Percentiles rank a stretch among this genome's conserved stretches.
Evolutionary conservation across 64 coral and sea anemone species (phyloP).

Genomic region (Stichodactyla helianthus): DNA sequence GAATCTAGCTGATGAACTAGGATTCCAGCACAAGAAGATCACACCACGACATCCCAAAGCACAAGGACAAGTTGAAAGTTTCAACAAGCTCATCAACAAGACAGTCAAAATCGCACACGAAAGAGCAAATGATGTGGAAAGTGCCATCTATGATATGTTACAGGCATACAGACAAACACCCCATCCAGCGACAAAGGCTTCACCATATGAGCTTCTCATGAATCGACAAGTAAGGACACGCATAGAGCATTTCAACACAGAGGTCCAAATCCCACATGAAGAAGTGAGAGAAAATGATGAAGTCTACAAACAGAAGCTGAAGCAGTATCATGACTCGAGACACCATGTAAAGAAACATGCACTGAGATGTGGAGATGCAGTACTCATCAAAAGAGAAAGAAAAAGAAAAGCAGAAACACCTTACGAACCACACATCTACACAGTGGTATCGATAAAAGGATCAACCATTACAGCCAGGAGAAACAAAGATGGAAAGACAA

Average conservation of each 20-base stretch:
- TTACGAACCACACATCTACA: slow-evolving; percentile 56
- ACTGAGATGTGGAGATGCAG: slow-evolving; percentile 31
- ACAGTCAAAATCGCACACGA: slow-evolving; percentile 33
- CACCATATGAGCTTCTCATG: slow-evolving; percentile 41
- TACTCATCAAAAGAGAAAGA: slow-evolving; percentile 46
- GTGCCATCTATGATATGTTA: slow-evolving; percentile 33
- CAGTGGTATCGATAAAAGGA: not conserved
- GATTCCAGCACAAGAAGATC: slow-evolving; percentile 36
- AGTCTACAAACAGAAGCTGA: slow-evolving; percentile 12
- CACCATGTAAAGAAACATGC: slow-evolving; percentile 29
- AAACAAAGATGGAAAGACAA: slow-evolving; percentile 9
- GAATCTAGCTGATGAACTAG: slow-evolving; percentile 33
- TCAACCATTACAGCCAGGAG: slow-evolving; percentile 10
- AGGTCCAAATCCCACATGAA: not conserved
- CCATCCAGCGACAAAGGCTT: slow-evolving; percentile 32
- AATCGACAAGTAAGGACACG: slow-evolving; percentile 3
- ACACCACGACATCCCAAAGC: slow-evolving; percentile 42
- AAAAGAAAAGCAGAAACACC: slow-evolving; percentile 64
- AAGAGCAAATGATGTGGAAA: not conserved
- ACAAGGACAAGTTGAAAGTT: slow-evolving; percentile 52
- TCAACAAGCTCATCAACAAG: slow-evolving; percentile 54
- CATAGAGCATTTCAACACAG: not conserved
- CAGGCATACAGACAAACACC: slow-evolving; percentile 36
- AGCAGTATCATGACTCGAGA: slow-evolving; percentile 48
- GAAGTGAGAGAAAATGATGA: slow-evolving; percentile 3